phyloP scores from a whole-genome alignment of 2,113 vertebrate species.

The Hassar affinis region DNA sequence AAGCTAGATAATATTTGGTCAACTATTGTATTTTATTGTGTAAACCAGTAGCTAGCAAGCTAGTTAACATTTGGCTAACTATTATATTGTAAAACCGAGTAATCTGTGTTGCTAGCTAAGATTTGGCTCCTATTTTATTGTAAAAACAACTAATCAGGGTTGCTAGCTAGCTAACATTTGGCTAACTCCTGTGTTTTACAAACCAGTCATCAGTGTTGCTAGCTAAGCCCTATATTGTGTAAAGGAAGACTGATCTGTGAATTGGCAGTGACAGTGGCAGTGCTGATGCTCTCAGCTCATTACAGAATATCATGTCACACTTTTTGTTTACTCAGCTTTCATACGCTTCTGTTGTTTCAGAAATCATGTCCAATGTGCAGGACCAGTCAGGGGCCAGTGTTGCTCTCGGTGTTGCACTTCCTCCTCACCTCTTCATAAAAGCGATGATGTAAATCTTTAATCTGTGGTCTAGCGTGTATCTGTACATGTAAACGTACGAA shows the following conservation, averaged over 20 bases:
- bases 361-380: slow-evolving; percentile 52
- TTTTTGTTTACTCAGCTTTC: neutral
- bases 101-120: neutral
- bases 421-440: slow-evolving; percentile 56
- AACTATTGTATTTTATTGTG: neutral
- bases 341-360: neutral
- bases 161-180: neutral
- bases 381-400: slow-evolving; percentile 56
- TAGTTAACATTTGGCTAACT: no score
- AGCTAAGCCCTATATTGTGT: neutral
- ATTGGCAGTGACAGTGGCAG: neutral
- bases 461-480: slow-evolving; percentile 54
- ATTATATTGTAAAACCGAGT: neutral
- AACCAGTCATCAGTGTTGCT: no score
- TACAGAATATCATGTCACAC: neutral
- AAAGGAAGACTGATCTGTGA: neutral
- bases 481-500: slow-evolving; percentile 45
- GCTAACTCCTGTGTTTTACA: no score
- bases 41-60: neutral
- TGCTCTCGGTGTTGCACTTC: slow-evolving; percentile 57
- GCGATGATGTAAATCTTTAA: slow-evolving; percentile 50
- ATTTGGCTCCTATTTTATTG: neutral
- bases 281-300: neutral
- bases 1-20: neutral
- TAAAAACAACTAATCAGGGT: neutral